phyloP scores from a whole-genome alignment of 2,113 vertebrate genomes.

The Dasyprocta punctata region DNA sequence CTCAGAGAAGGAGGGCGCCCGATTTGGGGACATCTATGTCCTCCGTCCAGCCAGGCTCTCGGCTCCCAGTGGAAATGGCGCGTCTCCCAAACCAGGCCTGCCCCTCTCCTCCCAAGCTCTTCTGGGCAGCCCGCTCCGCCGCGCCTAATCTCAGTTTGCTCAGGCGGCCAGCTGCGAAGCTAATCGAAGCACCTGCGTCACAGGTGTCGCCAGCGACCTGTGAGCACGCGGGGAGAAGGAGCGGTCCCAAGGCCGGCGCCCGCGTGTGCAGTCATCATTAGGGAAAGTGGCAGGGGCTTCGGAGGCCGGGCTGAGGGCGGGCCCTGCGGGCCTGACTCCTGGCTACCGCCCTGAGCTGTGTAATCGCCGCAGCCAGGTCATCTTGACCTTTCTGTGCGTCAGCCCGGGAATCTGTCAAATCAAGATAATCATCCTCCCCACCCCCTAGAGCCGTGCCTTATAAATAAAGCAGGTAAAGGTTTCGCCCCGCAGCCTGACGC shows the following conservation, averaged over 20 bases:
- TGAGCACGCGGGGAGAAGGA: too few relatives aligned
- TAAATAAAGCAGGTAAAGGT: background rate
- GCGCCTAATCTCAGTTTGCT: background rate
- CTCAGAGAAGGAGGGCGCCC: background rate
- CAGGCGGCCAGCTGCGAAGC: background rate
- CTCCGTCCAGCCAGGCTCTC: background rate
- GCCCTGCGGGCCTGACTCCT: background rate
- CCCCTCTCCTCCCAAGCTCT: background rate
- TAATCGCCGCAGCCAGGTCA: background rate
- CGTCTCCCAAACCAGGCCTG: background rate
- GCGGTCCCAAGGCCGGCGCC: background rate
- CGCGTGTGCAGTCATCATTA: background rate
- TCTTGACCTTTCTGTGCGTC: slow-evolving; percentile 4
- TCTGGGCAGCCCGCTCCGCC: background rate
- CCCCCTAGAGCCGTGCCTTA: background rate
- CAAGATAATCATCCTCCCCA: background rate
- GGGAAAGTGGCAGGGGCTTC: background rate
- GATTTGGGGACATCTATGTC: fast-evolving
- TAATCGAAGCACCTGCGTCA: background rate
- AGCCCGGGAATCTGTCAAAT: background rate
- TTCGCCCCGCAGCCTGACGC: background rate
- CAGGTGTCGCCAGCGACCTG: background rate
- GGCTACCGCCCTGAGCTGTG: background rate
- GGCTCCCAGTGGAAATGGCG: background rate
- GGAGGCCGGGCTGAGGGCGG: background rate